phyloP scores from a whole-genome alignment of 2,797 vertebrate species.

The Euthynnus affinis region DNA sequence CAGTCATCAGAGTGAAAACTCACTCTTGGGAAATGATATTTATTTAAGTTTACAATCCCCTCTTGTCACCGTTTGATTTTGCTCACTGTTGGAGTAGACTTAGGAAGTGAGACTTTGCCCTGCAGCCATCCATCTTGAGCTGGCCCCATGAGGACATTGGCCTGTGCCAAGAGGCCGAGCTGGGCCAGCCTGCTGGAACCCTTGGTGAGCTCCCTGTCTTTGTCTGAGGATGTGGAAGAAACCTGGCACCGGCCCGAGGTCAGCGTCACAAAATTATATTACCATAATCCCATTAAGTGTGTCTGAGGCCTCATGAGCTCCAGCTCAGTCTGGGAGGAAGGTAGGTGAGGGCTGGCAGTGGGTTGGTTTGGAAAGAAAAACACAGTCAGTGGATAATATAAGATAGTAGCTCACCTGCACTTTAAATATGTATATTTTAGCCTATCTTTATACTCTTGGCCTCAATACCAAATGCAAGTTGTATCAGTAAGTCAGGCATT shows the following conservation, averaged over 20 bases:
- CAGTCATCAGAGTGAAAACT: not conserved
- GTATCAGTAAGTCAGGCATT: not conserved
- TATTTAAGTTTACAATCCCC: constrained; percentile 32
- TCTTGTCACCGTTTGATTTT: constrained; percentile 48
- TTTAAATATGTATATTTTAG: constrained; percentile 10
- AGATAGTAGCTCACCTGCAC: constrained; percentile 25
- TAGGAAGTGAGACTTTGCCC: constrained; percentile 76
- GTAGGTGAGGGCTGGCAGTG: constrained; percentile 64
- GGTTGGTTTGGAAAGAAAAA: constrained; percentile 45
- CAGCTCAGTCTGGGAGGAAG: constrained; percentile 73
- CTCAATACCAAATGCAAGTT: constrained; percentile 8
- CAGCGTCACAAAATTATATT: constrained; percentile 88
- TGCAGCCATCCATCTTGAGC: constrained; percentile 76
- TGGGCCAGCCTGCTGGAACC: constrained; percentile 72
- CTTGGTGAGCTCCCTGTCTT: constrained; percentile 78
- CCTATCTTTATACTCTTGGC: constrained; percentile 6
- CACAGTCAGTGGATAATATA: constrained; percentile 30
- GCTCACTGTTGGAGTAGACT: constrained; percentile 49
- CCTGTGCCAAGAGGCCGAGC: constrained; percentile 77
- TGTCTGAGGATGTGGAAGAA: constrained; percentile 84
- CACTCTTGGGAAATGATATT: constrained; percentile 27
- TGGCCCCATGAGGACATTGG: constrained; percentile 70
- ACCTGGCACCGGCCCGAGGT: constrained; percentile 85
- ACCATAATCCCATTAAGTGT: constrained; percentile 90
- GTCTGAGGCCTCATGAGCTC: constrained; percentile 85